Evolutionary conservation across 1,140 invertebrate species (phyloP).

Genomic region (Rhyacophila brunnea): DNA sequence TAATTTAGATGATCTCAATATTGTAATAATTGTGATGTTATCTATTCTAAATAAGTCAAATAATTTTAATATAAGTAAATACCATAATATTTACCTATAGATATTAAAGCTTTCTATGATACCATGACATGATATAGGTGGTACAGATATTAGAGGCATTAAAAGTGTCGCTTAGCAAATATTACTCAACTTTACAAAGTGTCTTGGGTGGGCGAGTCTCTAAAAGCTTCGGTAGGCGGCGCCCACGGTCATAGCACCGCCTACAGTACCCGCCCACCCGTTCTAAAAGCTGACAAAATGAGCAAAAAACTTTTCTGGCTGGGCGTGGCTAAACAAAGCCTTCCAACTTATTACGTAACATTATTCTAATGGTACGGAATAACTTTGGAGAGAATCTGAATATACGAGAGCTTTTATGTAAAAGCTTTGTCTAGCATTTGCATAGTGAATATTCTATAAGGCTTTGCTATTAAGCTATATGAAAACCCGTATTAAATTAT

Average conservation of each 20-base stretch:
- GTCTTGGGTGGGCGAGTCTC: conserved; percentile 1
- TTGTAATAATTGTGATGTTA: too few species aligned
- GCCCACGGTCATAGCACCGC: neutral
- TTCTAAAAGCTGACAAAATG: conserved; percentile 11
- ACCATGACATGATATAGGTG: too few species aligned
- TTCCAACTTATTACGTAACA: conserved; percentile 17
- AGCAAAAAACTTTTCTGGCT: conserved; percentile 16
- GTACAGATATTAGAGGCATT: neutral
- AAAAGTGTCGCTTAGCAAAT: neutral
- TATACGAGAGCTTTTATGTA: conserved; percentile 9
- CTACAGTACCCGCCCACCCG: conserved; percentile 13
- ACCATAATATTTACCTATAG: too few species aligned
- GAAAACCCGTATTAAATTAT: too few species aligned
- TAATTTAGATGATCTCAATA: too few species aligned
- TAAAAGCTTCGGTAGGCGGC: conserved; percentile 2
- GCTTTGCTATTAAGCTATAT: too few species aligned
- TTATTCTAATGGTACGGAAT: conserved; percentile 7
- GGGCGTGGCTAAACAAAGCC: conserved; percentile 21
- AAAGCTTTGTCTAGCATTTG: conserved; percentile 1
- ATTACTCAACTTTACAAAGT: neutral
- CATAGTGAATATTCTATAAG: conserved; percentile 14
- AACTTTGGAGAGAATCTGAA: neutral
- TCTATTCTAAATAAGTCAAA: too few species aligned
- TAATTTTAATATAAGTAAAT: too few species aligned
- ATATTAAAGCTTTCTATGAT: too few species aligned